These are phyloP conservation scores for Diplazon laetatorius DNA, from an alignment of 2,888 invertebrate species.

Conservation along the genomic window DNA sequence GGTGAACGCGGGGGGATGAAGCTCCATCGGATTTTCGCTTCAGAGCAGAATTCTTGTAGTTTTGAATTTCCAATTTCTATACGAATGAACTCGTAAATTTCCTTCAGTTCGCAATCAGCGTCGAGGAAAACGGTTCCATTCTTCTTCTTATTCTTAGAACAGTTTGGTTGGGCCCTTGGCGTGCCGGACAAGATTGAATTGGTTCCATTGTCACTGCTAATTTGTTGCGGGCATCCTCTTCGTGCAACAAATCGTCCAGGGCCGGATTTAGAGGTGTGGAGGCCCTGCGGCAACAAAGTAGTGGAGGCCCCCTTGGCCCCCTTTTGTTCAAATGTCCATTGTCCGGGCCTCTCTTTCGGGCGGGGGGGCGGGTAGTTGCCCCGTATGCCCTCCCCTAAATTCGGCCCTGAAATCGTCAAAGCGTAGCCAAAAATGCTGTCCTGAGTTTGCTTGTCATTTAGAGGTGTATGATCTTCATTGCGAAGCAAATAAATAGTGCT, in stretches of 20 bases:
- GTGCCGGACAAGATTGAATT: too few relatives aligned
- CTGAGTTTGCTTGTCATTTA: constrained; percentile 64
- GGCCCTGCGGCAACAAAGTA: too few relatives aligned
- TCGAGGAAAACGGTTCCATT: too few relatives aligned
- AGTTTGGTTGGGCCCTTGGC: too few relatives aligned
- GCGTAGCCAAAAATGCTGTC: constrained; percentile 62
- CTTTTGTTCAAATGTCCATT: too few relatives aligned
- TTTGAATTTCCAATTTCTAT: neutral
- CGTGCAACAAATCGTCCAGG: too few relatives aligned
- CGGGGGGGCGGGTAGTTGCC: too few relatives aligned
- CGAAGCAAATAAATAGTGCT: constrained; percentile 66
- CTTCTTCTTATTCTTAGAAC: too few relatives aligned
- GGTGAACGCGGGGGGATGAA: constrained; percentile 72
- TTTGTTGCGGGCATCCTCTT: constrained; percentile 57
- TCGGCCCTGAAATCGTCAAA: constrained; percentile 67
- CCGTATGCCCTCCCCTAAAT: too few relatives aligned
- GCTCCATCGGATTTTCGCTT: constrained; percentile 66
- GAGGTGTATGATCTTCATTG: constrained; percentile 67
- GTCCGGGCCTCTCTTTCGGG: too few relatives aligned
- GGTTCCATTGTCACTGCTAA: constrained; percentile 68
- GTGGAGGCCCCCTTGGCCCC: too few relatives aligned
- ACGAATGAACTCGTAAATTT: constrained; percentile 41
- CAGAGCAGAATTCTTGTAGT: neutral
- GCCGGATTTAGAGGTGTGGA: too few relatives aligned
- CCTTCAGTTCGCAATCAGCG: constrained; percentile 60